Base-by-base conservation (phyloP, 2,797 vertebrate genomes). In the Rhynchonycteris naso region DNA sequence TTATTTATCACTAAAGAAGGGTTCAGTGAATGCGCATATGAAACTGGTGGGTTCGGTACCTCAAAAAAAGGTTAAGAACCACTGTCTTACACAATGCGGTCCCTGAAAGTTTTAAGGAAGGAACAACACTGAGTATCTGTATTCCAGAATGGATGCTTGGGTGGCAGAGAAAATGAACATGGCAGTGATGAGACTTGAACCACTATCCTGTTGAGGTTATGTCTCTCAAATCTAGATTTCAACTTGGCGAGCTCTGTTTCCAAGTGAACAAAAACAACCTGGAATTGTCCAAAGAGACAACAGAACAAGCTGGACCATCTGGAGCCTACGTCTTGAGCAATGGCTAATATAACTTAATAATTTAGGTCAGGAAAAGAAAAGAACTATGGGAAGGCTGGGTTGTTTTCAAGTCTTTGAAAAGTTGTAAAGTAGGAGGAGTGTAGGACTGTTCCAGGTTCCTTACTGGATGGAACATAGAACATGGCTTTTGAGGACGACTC, bases 321-420 rank as follows among this genome's bases (percentile, higher is more conserved):
- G 7, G 75, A n/a, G 79, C 11, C 10, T 61, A 52, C 21, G 28
- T 54, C 19, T 18, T 21, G 15, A 80, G 59, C n/a, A 54, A 71
- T 59, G 38, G 38, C 74, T 78, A 72, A 91, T 43, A 26, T 33
- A 56, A 88, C 33, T 87, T 83, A 71, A 79, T 66, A 88, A 56
- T 88, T 43, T 76, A 69, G 30, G 26, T 71, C 19, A 54, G 43
- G 59, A 22, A 4, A 33, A 59, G 13, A 33, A 83, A 61, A 75
- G 35, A 79, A 26, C 56, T 66, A 59, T 28, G 19, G 52, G 18
- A 30, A 78, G 35, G 72, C 4, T 7, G 1, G 47, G 22, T 38
- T 84, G 72, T 50, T 91, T 91, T 22, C 18, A 76, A 58, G 58
- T 54, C 21, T 82, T 43, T 96, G 43, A 85, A 80, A 85, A 80